Evolutionary conservation across 2,888 invertebrate species (phyloP).

Genomic region (Mesodorylaimus sp.): DNA sequence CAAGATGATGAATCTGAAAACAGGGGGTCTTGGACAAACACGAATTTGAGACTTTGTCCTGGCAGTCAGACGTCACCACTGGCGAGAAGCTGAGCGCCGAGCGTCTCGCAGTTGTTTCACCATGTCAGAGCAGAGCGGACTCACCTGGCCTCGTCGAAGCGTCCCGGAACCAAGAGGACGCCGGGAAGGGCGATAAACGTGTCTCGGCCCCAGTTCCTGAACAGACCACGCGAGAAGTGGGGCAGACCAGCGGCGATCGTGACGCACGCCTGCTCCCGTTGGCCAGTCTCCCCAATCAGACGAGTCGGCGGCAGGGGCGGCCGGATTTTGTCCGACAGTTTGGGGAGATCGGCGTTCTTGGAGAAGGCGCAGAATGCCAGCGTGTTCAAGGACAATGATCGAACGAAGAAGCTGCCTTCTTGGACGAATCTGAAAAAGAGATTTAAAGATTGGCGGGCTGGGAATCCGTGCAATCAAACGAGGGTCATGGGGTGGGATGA

Average conservation of each 20-base stretch:
- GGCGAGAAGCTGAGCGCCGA: too few relatives aligned
- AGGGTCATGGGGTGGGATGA: too few relatives aligned
- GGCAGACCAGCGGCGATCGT: slow-evolving; percentile 62
- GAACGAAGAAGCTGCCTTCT: slow-evolving; percentile 55
- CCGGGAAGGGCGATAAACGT: slow-evolving; percentile 88
- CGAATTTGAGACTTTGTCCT: too few relatives aligned
- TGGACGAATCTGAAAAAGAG: slow-evolving; percentile 47
- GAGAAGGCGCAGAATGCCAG: slow-evolving; percentile 63
- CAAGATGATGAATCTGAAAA: slow-evolving; percentile 61
- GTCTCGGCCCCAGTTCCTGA: slow-evolving; percentile 96
- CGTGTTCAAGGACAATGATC: slow-evolving; percentile 60
- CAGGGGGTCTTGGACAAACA: too few relatives aligned
- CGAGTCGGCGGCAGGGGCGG: slow-evolving; percentile 45
- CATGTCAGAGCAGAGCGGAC: slow-evolving; percentile 2
- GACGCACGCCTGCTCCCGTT: slow-evolving; percentile 41
- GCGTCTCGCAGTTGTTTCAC: too few relatives aligned
- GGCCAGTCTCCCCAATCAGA: slow-evolving; percentile 32
- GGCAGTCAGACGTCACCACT: too few relatives aligned
- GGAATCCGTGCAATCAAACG: too few relatives aligned
- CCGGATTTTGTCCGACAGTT: slow-evolving; percentile 48
- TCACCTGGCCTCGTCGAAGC: slow-evolving; percentile 62
- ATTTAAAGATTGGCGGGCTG: too few relatives aligned
- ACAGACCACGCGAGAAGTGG: slow-evolving; percentile 82
- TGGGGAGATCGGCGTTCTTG: slow-evolving; percentile 57
- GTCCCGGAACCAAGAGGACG: slow-evolving; percentile 62